Percentiles rank a stretch among this genome's conserved stretches.
phyloP scores from a whole-genome alignment of 2,888 invertebrate species.

The Andrena chrysosceles region DNA sequence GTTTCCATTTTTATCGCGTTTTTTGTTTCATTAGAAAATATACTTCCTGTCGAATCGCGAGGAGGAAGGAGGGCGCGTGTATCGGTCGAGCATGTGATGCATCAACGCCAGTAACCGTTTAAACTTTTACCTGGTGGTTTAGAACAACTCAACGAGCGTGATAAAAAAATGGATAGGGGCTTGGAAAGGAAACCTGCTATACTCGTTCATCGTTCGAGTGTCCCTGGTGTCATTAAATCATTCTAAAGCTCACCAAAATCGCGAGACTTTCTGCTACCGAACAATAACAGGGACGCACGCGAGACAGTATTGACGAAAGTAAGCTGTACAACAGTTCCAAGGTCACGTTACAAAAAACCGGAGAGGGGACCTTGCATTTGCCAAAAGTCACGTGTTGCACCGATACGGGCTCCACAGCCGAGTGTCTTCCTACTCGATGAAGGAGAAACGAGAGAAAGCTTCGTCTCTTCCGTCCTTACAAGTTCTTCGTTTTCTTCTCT shows the following conservation, averaged over 20 bases:
- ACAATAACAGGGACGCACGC: neutral
- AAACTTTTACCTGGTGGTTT: constrained; percentile 1
- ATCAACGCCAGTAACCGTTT: neutral
- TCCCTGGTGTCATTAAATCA: constrained; percentile 18
- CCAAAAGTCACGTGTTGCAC: constrained; percentile 48
- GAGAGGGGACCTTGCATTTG: neutral
- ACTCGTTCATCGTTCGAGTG: neutral
- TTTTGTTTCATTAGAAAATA: constrained; percentile 67
- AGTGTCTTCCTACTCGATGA: constrained; percentile 59
- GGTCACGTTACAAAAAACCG: neutral
- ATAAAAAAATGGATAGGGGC: too few species aligned
- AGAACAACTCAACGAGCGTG: neutral
- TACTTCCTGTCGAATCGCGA: constrained; percentile 62
- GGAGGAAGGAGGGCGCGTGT: constrained; percentile 51
- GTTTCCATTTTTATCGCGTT: constrained; percentile 27
- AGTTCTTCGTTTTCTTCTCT: constrained; percentile 21
- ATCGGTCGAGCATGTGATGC: constrained; percentile 44
- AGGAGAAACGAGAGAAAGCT: constrained; percentile 57
- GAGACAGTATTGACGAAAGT: neutral
- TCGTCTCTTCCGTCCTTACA: neutral
- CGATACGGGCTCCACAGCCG: constrained; percentile 67
- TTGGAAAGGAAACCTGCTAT: neutral
- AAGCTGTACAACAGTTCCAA: neutral
- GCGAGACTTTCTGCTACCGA: neutral
- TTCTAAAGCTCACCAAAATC: constrained; percentile 4